Base-by-base conservation (phyloP, 2,113 vertebrate genomes). In the Gavia stellata region DNA sequence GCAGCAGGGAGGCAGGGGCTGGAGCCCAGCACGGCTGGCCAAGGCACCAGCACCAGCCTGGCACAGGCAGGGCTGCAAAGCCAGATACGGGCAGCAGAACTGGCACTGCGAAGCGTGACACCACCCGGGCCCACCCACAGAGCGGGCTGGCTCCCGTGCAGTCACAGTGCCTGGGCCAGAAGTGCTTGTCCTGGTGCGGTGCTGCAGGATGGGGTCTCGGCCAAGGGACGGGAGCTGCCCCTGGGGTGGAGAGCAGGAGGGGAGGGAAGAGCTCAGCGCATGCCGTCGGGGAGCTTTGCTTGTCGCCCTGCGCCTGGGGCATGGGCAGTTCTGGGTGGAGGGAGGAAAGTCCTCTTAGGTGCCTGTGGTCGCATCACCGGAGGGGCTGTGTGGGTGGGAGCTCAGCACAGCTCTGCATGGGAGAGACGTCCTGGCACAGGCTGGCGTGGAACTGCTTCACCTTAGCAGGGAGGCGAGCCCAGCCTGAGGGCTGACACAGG, bases 281-380 rank as follows among this genome's bases (percentile, higher is more conserved):
- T 5, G 31, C 8, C 3, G 0, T 28, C 1, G 2, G 52, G 33
- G 21, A 38, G 38, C 6, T 34, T 34, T 26, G 3, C 11, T 18
- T 16, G 9, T 31, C 18, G 10, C 31, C 15, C 17, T 42, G 62
- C 3, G 0, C 2, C 2, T 6, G 50, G 38, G 0, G 2, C 0
- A 0, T 1, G 3, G 36, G 71, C 26, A 10, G 44, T 4, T 7
- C 17, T 0, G 23, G 18, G 25, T 4, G 19, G 12, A 40, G 19
- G 29, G n/a, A 59, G 11, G 21, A 11, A 0, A 7, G 23, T 17
- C 14, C 56, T 44, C 31, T 3, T 14, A 3, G 3, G 33, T 3
- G 2, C 38, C 40, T 17, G 20, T 5, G 31, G 66, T 4, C 2
- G 2, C 4, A 1, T 2, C 0, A 19, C 36, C 63, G 49, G 17